Evolutionary conservation across 2,113 vertebrate genomes (phyloP), one percentile per base, ranked within the genome.

Genomic region (Syngnathus floridae): DNA sequence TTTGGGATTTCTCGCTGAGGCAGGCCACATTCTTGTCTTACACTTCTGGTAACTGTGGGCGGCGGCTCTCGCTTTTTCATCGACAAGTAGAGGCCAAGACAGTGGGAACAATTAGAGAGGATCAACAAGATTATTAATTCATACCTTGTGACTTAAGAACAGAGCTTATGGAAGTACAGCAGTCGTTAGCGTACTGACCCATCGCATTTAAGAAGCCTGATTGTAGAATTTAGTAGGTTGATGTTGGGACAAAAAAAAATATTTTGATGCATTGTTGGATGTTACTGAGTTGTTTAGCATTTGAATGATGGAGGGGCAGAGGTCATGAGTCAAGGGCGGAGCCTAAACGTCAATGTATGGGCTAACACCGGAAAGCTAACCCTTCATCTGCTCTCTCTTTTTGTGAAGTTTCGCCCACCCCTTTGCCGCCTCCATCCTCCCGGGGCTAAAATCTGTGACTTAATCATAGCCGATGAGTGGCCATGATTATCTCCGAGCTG

Each of bases 211-310:
- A 7, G 26, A 14, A 16, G 13, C 26, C 5, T 1, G 22, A 12
- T 35, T 56, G 54, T 55, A 22, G 26, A 21, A 55, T 14, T 31
- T 31, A 3, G 4, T 46, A 46, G 43, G 5, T 46, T 46, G 14
- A 4, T 1, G 26, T 31, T 31, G 26, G 26, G 26, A 31, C 26
- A 31, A 31, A 31, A 31, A 31, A 66, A 85, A 85, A 94, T 92
- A 95, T 95, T 94, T 77, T 81, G 78, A 76, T 0, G 65, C 84
- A 86, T 88, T 80, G 86, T 91, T 41, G 71, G 51, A 26, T 62
- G 72, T 66, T 69, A 65, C 41, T 6, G 61, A 54, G 77, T 58
- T 38, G 31, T 51, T 69, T 38, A 61, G 64, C 38, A 58, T 72
- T 73, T 68, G 58, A 38, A 19, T 71, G 73, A 84, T 80, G 68